Evolutionary conservation across 2,113 vertebrate species (phyloP).

Genomic region (Scatophagus argus): DNA sequence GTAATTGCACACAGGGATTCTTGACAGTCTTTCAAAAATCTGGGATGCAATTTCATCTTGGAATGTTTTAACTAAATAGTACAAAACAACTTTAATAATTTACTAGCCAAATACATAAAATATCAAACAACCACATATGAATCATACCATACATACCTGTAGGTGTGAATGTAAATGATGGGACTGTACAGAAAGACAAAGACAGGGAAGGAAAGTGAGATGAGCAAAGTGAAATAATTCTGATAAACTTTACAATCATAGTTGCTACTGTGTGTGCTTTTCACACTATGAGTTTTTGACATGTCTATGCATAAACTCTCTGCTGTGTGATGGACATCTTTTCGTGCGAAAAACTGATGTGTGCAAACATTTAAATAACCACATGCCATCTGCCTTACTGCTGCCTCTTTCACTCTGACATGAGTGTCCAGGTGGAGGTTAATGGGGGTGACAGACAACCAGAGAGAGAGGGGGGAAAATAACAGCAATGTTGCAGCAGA

Average conservation of each 20-base stretch:
- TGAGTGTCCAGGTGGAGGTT: constrained; percentile 67
- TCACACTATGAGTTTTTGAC: neutral
- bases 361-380: constrained; percentile 49
- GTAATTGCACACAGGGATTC: neutral
- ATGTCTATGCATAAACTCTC: neutral
- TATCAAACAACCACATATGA: neutral
- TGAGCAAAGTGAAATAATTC: neutral
- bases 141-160: constrained; percentile 86
- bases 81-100: neutral
- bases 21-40: neutral
- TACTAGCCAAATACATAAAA: neutral
- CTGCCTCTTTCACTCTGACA: constrained; percentile 45
- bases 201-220: neutral
- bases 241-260: neutral
- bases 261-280: neutral
- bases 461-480: constrained; percentile 46
- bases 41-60: neutral
- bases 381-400: constrained; percentile 28
- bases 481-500: constrained; percentile 46
- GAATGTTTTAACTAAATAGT: neutral
- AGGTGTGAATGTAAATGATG: constrained; percentile 97
- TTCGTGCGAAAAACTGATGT: constrained; percentile 1
- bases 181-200: constrained; percentile 87
- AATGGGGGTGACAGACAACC: constrained; percentile 57
- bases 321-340: constrained; percentile 4